Conservation (phyloP, 1,140 invertebrate species). For the Pseudomyrmex flavicornis region DNA sequence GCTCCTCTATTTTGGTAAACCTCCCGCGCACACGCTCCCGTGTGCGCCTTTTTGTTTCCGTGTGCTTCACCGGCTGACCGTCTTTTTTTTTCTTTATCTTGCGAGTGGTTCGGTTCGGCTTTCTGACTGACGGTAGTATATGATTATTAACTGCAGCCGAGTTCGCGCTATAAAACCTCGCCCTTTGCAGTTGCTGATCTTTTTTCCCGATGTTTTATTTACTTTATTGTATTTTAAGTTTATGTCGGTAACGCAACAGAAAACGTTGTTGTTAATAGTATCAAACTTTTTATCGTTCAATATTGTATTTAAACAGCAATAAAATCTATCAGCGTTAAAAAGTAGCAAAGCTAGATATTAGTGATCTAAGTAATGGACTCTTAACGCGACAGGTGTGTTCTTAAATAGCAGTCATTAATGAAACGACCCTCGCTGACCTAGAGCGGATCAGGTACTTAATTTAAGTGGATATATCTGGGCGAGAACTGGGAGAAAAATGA, state of each 20-base stretch:
- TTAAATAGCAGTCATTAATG: background rate
- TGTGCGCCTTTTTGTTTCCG: conserved; percentile 55
- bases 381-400: background rate
- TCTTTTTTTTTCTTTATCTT: background rate
- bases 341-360: background rate
- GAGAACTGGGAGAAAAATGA: conserved; percentile 9
- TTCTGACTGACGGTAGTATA: background rate
- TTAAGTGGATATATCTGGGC: conserved; percentile 9
- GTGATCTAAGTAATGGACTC: conserved; percentile 10
- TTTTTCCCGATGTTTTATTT: too few relatives aligned
- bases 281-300: too few relatives aligned
- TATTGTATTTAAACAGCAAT: too few relatives aligned
- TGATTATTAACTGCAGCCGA: background rate
- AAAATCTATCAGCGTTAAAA: background rate
- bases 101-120: conserved; percentile 1
- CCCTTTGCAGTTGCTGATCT: too few relatives aligned
- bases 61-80: conserved; percentile 15
- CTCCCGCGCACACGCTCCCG: conserved; percentile 65
- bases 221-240: too few relatives aligned
- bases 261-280: too few relatives aligned
- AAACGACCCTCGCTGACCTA: background rate
- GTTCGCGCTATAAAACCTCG: too few relatives aligned
- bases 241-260: too few relatives aligned
- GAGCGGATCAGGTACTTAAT: background rate
- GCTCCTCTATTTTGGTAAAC: conserved; percentile 71